Evolutionary conservation across 1,140 invertebrate species (phyloP).

Genomic region (Camponotus floridanus): DNA sequence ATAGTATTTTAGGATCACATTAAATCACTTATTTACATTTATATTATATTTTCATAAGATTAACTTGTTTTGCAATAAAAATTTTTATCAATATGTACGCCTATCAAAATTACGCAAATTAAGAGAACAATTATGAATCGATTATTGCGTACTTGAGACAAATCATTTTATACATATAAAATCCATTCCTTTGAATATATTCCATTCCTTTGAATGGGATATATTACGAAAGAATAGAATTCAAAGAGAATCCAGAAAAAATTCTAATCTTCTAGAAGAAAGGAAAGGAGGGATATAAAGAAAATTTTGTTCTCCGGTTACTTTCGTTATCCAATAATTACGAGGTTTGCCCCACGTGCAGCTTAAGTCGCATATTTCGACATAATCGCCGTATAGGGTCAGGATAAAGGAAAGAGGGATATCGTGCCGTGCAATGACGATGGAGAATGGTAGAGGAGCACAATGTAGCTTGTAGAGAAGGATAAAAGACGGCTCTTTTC

Average conservation of each 20-base stretch:
- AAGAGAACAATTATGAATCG: background rate
- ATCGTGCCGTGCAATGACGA: constrained; percentile 12
- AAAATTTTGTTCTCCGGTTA: constrained; percentile 21
- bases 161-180: background rate
- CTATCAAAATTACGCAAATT: background rate
- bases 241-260: background rate
- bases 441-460: constrained; percentile 9
- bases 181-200: too few relatives aligned
- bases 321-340: constrained; percentile 13
- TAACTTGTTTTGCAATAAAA: background rate
- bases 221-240: background rate
- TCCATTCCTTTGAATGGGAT: background rate
- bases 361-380: constrained; percentile 63
- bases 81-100: background rate
- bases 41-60: background rate
- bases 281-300: background rate
- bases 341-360: constrained; percentile 20
- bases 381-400: constrained; percentile 38
- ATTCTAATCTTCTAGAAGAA: constrained; percentile 8
- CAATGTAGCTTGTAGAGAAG: constrained; percentile 7
- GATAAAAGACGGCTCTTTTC: constrained; percentile 33
- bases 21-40: background rate
- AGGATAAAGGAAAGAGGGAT: constrained; percentile 36
- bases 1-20: background rate
- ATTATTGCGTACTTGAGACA: background rate